phyloP scores from a whole-genome alignment of 2,113 vertebrate genomes.

The Cynocephalus volans region DNA sequence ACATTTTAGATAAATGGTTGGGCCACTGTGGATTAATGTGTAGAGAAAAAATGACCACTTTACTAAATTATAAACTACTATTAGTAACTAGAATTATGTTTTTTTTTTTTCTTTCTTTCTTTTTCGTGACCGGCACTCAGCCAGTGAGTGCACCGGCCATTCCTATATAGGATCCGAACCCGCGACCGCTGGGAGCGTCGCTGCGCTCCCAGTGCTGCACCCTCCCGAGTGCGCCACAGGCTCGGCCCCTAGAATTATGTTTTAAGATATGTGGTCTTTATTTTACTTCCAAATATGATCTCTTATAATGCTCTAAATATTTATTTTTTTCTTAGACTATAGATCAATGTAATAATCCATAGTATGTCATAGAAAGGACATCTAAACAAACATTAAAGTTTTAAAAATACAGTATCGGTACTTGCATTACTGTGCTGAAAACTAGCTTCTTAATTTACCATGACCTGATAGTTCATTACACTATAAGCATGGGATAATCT shows the following conservation, averaged over 20 bases:
- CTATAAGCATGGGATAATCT: background rate
- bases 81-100: no score
- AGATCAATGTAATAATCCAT: background rate
- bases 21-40: background rate
- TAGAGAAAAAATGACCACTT: background rate
- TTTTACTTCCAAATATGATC: background rate
- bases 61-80: conserved; percentile 38
- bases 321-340: background rate
- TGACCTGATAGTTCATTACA: background rate
- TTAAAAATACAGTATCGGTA: background rate
- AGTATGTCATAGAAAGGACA: background rate
- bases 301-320: conserved; percentile 39
- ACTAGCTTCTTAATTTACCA: background rate
- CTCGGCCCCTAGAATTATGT: no score
- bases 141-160: no score
- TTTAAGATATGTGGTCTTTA: conserved; percentile 36
- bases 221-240: no score
- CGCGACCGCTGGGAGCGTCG: no score
- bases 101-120: no score
- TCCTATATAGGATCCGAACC: no score
- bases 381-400: background rate
- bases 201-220: no score
- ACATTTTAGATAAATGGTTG: background rate
- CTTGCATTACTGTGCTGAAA: conserved; percentile 29
- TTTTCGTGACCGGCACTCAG: no score